Evolutionary conservation across 2,113 vertebrate genomes (phyloP), one percentile per base, ranked within the genome.

Genomic region (Xerus inauris): DNA sequence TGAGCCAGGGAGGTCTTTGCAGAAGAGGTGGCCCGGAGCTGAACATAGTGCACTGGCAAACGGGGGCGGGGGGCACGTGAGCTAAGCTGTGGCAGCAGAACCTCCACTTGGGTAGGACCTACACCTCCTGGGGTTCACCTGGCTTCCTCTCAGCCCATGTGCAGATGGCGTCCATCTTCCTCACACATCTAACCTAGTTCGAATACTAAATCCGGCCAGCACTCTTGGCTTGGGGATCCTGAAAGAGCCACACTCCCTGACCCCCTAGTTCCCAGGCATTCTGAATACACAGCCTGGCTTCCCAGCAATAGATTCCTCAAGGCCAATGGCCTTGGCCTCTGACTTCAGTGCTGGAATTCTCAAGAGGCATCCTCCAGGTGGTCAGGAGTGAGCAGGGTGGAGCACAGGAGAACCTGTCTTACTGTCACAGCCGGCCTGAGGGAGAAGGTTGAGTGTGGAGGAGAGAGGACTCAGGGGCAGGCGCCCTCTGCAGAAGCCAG

Each of bases 361-460:
- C 64, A 49, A 67, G 11, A 28, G 28, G 54, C 28, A 0, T 67
- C 14, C n/a, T 71, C 11, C 8, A 13, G 16, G 35, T 76, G 8
- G 28, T 51, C 19, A 1, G 35, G 40, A 57, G 38, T 1, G n/a
- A 51, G 20, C 11, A 0, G 1, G 2, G 2, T 4, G 9, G 3
- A 1, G 26, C 0, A 11, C 12, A n/a, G 51, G 12, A 28, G 65
- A 16, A 7, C 7, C 14, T 0, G 26, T 83, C 51, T 90, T 79
- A 32, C 86, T 20, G 64, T 2, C 13, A 26, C 1, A 0, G 59
- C 1, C 3, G 6, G 5, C 0, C 11, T 0, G 10, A 40, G 16
- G n/a, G 73, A 77, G 6, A n/a, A 10, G 1, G 24, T 5, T 22
- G n/a, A 8, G 6, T 64, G 11, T 1, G 7, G 2, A 13, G 28